Percentiles rank a stretch among this genome's conserved stretches.
Conservation (phyloP, 2,888 invertebrate genomes). For the Pycnomerus fuliginosus region DNA sequence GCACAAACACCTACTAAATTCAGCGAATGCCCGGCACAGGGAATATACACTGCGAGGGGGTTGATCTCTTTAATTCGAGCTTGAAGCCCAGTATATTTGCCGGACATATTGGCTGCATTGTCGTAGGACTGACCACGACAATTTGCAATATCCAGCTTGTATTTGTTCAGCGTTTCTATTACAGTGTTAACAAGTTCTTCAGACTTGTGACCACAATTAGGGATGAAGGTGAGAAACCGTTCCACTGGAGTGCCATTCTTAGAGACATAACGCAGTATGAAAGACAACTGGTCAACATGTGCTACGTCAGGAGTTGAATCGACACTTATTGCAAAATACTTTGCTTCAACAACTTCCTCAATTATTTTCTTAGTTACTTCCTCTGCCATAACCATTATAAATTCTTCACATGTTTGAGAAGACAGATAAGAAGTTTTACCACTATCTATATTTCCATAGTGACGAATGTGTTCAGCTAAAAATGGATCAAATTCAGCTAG, state of each 20-base stretch:
- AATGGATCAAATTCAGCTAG: conserved; percentile 40
- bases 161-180: too few species aligned
- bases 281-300: conserved; percentile 39
- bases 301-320: conserved; percentile 42
- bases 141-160: conserved; percentile 21
- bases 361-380: conserved; percentile 25
- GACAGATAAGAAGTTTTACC: conserved; percentile 9
- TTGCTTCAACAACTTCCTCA: conserved; percentile 26
- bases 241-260: conserved; percentile 24
- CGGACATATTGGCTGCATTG: conserved; percentile 37
- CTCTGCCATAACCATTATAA: conserved; percentile 35
- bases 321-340: conserved; percentile 37
- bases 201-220: conserved; percentile 33
- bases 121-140: conserved; percentile 34
- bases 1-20: conserved; percentile 31
- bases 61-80: conserved; percentile 33
- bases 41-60: conserved; percentile 34
- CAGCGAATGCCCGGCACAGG: conserved; percentile 33
- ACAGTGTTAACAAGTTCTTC: conserved; percentile 15
- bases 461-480: conserved; percentile 32
- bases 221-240: conserved; percentile 39
- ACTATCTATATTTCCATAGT: conserved; percentile 7
- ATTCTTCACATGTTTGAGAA: conserved; percentile 27
- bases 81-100: conserved; percentile 33
- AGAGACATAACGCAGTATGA: conserved; percentile 36